Conservation (phyloP, 2,113 vertebrate genomes). For the Galbula dea region DNA sequence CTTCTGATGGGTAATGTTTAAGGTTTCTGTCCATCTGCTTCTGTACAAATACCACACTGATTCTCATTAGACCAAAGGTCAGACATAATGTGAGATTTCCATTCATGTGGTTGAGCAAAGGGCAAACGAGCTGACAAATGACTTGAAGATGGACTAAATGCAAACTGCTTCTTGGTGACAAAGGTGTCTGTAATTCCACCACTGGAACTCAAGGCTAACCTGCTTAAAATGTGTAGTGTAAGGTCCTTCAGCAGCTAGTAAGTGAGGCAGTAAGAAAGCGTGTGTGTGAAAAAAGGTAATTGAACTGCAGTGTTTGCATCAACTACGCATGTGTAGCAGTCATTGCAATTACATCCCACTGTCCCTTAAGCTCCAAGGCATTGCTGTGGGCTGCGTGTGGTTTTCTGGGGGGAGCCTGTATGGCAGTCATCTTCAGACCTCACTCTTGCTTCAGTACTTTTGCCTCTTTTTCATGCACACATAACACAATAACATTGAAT, state of each 20-base stretch:
- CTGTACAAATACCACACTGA: neutral
- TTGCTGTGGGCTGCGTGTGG: constrained; percentile 94
- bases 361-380: constrained; percentile 77
- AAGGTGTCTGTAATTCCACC: constrained; percentile 28
- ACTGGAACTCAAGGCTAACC: constrained; percentile 72
- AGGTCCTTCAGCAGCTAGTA: constrained; percentile 81
- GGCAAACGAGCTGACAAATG: neutral
- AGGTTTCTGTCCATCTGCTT: constrained; percentile 35
- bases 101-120: constrained; percentile 5
- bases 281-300: constrained; percentile 80
- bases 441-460: constrained; percentile 85
- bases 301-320: constrained; percentile 77
- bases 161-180: neutral
- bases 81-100: neutral
- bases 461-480: constrained; percentile 91
- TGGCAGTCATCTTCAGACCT: constrained; percentile 87
- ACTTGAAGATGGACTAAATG: constrained; percentile 28
- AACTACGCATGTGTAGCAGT: constrained; percentile 83
- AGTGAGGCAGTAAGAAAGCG: constrained; percentile 71
- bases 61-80: neutral
- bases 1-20: neutral
- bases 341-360: constrained; percentile 82
- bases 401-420: constrained; percentile 84
- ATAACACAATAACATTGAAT: constrained; percentile 80
- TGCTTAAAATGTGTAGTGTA: constrained; percentile 65